Percentiles rank a stretch among this genome's conserved stretches.
phyloP scores from a whole-genome alignment of 2,797 vertebrate species.

The Gallinago nigripennis region DNA sequence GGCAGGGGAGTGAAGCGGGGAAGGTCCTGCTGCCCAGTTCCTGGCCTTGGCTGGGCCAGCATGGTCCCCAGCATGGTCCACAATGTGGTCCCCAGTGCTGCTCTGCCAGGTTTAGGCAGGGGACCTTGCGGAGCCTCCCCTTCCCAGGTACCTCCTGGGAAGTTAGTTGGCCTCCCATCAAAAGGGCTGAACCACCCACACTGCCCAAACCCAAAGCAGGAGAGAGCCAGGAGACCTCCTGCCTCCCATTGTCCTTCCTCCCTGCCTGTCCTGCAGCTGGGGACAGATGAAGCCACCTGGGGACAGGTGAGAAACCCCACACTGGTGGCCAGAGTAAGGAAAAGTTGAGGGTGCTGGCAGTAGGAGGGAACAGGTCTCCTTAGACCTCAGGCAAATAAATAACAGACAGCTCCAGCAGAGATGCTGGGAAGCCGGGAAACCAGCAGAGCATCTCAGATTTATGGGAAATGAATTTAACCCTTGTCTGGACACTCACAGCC shows the following conservation, averaged over 20 bases:
- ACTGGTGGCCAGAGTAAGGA: not conserved
- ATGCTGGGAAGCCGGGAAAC: not conserved
- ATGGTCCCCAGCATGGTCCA: not conserved
- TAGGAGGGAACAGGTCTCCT: not conserved
- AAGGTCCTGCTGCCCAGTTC: rapidly evolving
- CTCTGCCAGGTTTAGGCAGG: rapidly evolving
- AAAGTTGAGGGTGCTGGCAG: not conserved
- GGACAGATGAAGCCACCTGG: not conserved
- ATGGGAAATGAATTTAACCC: not conserved
- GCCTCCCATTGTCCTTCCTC: not conserved
- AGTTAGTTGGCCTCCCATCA: not conserved
- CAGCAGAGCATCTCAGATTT: not conserved
- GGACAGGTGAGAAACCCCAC: not conserved
- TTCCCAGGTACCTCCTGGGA: not conserved
- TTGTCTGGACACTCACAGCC: not conserved
- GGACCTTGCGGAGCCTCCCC: not conserved
- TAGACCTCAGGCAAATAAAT: not conserved
- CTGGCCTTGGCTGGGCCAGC: not conserved
- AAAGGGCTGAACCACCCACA: not conserved
- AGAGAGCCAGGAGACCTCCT: not conserved
- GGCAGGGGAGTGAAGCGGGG: not conserved
- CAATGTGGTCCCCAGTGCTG: not conserved
- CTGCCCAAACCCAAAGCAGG: not conserved
- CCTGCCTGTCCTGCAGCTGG: not conserved
- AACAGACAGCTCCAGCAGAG: not conserved